Percentiles rank a stretch among this genome's conserved stretches.
These are phyloP conservation scores for Ectemnius lituratus DNA, from an alignment of 2,888 invertebrate species.

Conservation along the genomic window DNA sequence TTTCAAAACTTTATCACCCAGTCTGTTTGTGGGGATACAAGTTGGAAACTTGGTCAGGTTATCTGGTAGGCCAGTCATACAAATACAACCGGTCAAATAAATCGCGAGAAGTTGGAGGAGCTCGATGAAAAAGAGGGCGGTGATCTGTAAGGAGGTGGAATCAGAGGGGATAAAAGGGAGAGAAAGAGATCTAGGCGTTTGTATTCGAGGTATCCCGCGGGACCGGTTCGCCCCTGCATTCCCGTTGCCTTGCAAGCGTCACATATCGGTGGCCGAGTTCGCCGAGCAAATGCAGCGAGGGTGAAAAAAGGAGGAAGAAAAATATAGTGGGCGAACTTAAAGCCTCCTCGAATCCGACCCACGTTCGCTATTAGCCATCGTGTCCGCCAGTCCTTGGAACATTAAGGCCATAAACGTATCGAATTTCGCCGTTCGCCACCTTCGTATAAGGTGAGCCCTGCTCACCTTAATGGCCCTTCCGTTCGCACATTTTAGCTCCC, in stretches of 20 bases:
- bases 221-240: constrained; percentile 65
- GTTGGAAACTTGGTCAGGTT: no score
- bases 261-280: constrained; percentile 51
- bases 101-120: constrained; percentile 3
- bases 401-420: constrained; percentile 24
- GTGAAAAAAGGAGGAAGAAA: constrained; percentile 25
- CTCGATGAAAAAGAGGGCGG: background rate
- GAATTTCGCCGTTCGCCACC: constrained; percentile 15
- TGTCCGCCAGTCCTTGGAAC: constrained; percentile 23
- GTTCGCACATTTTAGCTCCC: background rate
- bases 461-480: constrained; percentile 4
- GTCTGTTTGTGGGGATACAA: no score
- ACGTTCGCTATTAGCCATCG: constrained; percentile 50
- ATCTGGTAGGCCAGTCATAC: no score
- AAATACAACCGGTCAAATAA: background rate
- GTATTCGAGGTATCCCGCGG: constrained; percentile 46
- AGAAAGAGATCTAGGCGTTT: constrained; percentile 24
- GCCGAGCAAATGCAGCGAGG: constrained; percentile 47
- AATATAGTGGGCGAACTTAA: constrained; percentile 60
- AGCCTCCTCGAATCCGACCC: constrained; percentile 58
- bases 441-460: background rate
- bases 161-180: constrained; percentile 4
- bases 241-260: constrained; percentile 51
- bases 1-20: no score
- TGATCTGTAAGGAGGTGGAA: background rate